A percentile compares a stretch with the other conserved stretches of the same genome.
Conservation (phyloP, 2,797 vertebrate species). For the Neosalanx taihuensis region DNA sequence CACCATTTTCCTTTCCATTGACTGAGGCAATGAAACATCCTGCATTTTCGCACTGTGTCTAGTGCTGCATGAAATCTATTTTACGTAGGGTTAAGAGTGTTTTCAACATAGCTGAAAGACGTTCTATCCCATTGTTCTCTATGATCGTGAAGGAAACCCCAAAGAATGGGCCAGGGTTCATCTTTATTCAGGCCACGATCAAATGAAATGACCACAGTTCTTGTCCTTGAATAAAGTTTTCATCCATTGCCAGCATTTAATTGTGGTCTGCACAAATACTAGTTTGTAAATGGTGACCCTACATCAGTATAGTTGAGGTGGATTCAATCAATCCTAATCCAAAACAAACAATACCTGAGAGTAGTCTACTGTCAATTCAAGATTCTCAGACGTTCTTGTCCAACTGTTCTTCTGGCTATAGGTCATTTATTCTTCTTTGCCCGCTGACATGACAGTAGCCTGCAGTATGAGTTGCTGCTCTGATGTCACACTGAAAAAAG, state of each 20-base stretch:
- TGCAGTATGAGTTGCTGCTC: conserved; percentile 1
- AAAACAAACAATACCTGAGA: neutral
- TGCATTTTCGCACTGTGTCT: neutral
- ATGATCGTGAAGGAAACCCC: too few species aligned
- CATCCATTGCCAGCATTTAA: neutral
- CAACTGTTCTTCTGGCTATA: neutral
- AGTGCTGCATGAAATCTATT: too few species aligned
- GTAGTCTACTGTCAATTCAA: neutral
- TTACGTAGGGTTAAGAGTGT: too few species aligned
- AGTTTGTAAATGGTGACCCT: neutral
- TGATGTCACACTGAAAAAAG: conserved; percentile 3
- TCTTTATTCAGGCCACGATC: neutral
- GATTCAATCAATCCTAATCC: neutral
- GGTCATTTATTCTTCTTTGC: neutral
- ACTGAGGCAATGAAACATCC: neutral
- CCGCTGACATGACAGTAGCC: neutral
- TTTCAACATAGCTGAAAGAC: too few species aligned
- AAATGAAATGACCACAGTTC: neutral
- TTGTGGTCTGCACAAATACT: neutral
- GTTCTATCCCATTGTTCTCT: too few species aligned
- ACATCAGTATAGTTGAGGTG: neutral
- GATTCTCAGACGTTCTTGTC: neutral
- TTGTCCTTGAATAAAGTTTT: neutral
- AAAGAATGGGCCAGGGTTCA: neutral
- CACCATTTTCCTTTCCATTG: conserved; percentile 10